Evolutionary conservation across 2,113 vertebrate genomes (phyloP), one percentile per base, ranked within the genome.

Genomic region (Corythaeola cristata): DNA sequence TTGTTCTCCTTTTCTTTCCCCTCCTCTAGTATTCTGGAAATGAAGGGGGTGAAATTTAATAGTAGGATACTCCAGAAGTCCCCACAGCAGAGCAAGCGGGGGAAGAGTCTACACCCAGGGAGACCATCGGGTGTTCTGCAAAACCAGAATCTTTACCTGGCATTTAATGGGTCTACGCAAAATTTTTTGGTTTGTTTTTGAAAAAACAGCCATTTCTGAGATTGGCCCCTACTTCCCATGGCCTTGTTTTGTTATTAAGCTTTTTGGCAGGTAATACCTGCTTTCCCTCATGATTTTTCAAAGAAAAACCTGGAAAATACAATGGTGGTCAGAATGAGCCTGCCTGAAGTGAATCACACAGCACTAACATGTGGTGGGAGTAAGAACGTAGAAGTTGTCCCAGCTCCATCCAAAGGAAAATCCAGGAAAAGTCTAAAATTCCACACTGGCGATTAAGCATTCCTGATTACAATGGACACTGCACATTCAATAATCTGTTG

Each of bases 281-380:
- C 32, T 58, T 37, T 11, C 28, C 22, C 19, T 84, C 8, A 5
- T 3, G 4, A 41, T 39, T 85, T 82, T 85, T 63, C 74, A 68
- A 1, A 68, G 20, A 72, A 85, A 68, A 85, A 11, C 5, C 26
- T 60, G 58, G 53, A 79, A 87, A 79, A 58, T 4, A 60, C 24
- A 47, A 41, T 1, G 8, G 50, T 19, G 39, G 28, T 75, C 30
- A 88, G 49, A 75, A 68, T 8, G 3, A 85, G 41, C 33, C 68
- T n/a, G 30, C 5, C 6, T 1, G 1, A 81, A 87, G 30, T 2
- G 2, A 86, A 64, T 5, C 23, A 16, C 27, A 9, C 0, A 1
- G 30, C 30, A 78, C 26, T 12, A 56, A 64, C 22, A 41, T 6
- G 39, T 23, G 22, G 39, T 6, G 13, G 41, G 41, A 89, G 37